Evolutionary conservation across 2,113 vertebrate species (phyloP), one percentile per base, ranked within the genome.

Genomic region (Electrona antarctica): DNA sequence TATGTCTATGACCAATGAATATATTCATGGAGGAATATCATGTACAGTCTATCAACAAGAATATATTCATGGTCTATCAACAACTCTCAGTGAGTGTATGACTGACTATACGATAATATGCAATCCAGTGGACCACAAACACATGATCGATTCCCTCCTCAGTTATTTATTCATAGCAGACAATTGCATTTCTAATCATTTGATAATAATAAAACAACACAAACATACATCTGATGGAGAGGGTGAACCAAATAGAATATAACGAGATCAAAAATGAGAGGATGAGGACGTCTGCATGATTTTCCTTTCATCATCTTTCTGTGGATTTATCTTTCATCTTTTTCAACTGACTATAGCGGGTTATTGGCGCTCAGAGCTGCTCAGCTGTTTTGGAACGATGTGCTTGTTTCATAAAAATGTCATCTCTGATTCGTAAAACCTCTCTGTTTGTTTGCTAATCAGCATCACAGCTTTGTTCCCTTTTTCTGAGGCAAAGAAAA

Each of bases 191-290:
- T 56, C 15, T 64, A 60, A 63, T 29, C 11, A 72, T 69, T 84
- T 72, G 78, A 77, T 69, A 14, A 82, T 41, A 41, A 41, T 4
- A 41, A 41, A 41, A 41, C 33, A 41, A 74, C 69, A 78, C 76
- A 52, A 78, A 79, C 62, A 81, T 52, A 71, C 29, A 70, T 74
- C 73, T 67, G 51, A 67, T 62, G 75, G 55, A 49, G 69, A 63
- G n/a, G 58, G 66, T n/a, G 60, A 54, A 54, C 1, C 29, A 55
- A 48, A 67, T 73, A 3, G 60, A 56, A 76, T 78, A 51, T 77
- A 74, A 70, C 15, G 28, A 76, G 51, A 77, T 49, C 49, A 71
- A 41, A 73, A 73, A 70, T 79, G 68, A 61, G 71, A 21, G 21
- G 21, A 21, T 21, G 21, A 21, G 21, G 69, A 69, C 78, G 61